Conservation (phyloP, 2,888 invertebrate species). For the Neoitamus cyanurus region DNA sequence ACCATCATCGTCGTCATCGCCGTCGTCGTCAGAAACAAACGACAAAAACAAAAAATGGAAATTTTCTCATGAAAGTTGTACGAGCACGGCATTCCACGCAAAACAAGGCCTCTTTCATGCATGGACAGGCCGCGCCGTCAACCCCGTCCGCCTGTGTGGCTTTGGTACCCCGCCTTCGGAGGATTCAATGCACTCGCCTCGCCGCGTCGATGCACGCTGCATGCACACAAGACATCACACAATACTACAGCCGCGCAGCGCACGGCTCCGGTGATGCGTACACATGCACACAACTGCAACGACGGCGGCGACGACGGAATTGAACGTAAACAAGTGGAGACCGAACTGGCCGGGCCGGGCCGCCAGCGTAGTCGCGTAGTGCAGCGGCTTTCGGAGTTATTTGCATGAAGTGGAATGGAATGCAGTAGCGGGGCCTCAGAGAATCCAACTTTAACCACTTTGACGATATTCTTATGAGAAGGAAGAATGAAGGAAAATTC, state of each 20-base stretch:
- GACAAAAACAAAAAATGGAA: constrained; percentile 40
- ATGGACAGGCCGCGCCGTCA: not conserved
- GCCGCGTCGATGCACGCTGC: not conserved
- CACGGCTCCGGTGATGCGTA: not conserved
- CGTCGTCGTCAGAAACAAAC: not conserved
- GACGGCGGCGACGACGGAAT: not conserved
- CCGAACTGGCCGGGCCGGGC: not conserved
- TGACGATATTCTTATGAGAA: not conserved
- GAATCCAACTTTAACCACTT: constrained; percentile 9
- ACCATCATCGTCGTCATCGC: not conserved
- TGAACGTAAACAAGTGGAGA: not conserved
- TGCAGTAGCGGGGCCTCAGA: not conserved
- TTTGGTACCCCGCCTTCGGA: not conserved
- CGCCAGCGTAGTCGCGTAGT: not conserved
- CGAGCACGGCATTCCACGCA: constrained; percentile 37
- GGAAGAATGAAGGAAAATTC: not conserved
- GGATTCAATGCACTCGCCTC: not conserved
- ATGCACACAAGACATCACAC: not conserved
- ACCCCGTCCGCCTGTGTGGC: not conserved
- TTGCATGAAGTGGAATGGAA: constrained; percentile 35
- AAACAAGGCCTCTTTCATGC: constrained; percentile 4
- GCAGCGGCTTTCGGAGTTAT: constrained; percentile 2
- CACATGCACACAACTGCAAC: not conserved
- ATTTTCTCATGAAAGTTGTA: constrained; percentile 45
- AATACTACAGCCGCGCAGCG: not conserved